Evolutionary conservation across 2,888 invertebrate species (phyloP).

Genomic region (Dicycla oo): DNA sequence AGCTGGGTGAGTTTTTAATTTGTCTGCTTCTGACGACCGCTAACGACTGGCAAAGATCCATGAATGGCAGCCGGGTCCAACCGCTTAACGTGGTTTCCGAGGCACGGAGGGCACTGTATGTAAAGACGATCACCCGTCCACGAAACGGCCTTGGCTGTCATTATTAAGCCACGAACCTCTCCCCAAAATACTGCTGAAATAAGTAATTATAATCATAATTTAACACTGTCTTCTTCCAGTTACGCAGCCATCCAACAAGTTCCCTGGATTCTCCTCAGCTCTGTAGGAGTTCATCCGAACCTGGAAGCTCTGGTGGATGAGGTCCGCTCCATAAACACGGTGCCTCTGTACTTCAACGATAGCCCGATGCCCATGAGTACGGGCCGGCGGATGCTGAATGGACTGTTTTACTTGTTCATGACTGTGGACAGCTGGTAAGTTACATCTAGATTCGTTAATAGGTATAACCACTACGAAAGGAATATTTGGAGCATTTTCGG

Average conservation of each 20-base stretch:
- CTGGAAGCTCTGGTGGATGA: constrained; percentile 76
- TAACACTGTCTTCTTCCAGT: constrained; percentile 59
- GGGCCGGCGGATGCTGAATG: constrained; percentile 69
- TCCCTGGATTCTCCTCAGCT: constrained; percentile 79
- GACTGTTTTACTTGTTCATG: constrained; percentile 59
- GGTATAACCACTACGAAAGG: too few species aligned
- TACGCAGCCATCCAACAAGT: constrained; percentile 77
- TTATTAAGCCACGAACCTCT: too few species aligned
- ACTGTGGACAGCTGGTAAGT: constrained; percentile 64
- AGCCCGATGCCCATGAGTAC: constrained; percentile 74
- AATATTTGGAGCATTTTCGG: too few species aligned
- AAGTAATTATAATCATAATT: not conserved
- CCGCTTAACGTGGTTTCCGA: too few species aligned
- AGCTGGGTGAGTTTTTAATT: constrained; percentile 71
- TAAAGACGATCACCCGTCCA: too few species aligned
- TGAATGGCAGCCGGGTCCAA: too few species aligned
- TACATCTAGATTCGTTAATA: too few species aligned
- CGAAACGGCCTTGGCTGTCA: too few species aligned
- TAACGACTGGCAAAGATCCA: too few species aligned
- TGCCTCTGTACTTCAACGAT: constrained; percentile 72
- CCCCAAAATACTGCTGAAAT: too few species aligned
- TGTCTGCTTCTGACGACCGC: too few species aligned
- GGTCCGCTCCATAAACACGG: constrained; percentile 69
- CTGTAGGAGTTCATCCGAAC: constrained; percentile 68
- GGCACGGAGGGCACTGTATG: too few species aligned